Evolutionary conservation across 2,888 invertebrate genomes (phyloP).

Genomic region (Caenorhabditis parvicauda): DNA sequence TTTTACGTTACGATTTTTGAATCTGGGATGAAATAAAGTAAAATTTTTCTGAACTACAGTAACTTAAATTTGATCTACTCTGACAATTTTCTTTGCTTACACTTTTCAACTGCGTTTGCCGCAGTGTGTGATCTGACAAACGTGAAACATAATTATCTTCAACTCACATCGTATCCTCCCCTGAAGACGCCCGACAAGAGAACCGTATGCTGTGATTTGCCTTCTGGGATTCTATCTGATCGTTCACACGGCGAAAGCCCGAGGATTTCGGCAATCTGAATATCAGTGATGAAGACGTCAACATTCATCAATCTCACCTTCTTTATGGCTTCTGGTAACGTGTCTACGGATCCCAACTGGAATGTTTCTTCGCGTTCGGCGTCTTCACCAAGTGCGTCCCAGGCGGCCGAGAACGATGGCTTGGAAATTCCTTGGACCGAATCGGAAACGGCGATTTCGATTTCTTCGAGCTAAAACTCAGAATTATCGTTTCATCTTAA

Average conservation of each 20-base stretch:
- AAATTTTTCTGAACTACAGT: too few relatives aligned
- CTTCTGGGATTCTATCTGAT: constrained; percentile 79
- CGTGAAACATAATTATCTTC: background rate
- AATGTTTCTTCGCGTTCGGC: constrained; percentile 81
- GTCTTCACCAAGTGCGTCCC: constrained; percentile 70
- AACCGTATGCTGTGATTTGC: constrained; percentile 79
- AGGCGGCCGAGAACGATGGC: constrained; percentile 77
- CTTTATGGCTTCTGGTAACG: constrained; percentile 67
- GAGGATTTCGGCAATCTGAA: constrained; percentile 71
- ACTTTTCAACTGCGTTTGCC: too few relatives aligned
- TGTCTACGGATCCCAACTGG: constrained; percentile 77
- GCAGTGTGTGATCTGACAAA: background rate
- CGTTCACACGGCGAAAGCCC: constrained; percentile 83
- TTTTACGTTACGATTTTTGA: too few relatives aligned
- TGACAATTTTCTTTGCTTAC: too few relatives aligned
- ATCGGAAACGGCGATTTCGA: constrained; percentile 81
- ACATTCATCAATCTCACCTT: constrained; percentile 18
- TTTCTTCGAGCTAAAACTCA: constrained; percentile 78
- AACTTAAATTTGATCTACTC: too few relatives aligned
- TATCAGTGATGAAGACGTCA: background rate
- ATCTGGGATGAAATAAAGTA: too few relatives aligned
- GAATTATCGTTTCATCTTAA: background rate
- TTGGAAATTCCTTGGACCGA: constrained; percentile 79
- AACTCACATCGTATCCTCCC: constrained; percentile 70
- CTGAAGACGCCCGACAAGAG: constrained; percentile 83